Evolutionary conservation across 2,113 vertebrate genomes (phyloP).

Genomic region (Prolemur simus): DNA sequence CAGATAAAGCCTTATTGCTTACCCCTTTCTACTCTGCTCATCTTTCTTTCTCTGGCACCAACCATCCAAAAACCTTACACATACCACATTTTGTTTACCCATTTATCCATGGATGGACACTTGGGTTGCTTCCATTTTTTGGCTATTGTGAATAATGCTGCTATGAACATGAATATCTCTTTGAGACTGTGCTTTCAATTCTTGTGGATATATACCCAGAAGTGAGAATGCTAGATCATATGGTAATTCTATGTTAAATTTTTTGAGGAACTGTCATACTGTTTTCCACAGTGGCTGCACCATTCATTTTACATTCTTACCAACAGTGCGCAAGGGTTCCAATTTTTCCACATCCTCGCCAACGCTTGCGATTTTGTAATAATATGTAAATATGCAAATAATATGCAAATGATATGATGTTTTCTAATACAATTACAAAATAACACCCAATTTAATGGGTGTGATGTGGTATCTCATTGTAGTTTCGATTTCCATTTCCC

Average conservation of each 20-base stretch:
- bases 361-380: not conserved
- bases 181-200: not conserved
- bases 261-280: not conserved
- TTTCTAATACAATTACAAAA: not conserved
- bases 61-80: too few species aligned
- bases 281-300: not conserved
- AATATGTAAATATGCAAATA: not conserved
- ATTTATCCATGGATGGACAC: not conserved
- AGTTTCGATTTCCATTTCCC: not conserved
- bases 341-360: not conserved
- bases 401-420: not conserved
- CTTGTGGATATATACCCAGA: not conserved
- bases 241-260: not conserved
- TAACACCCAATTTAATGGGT: not conserved
- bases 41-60: too few species aligned
- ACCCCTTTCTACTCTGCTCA: too few species aligned
- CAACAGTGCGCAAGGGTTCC: not conserved
- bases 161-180: not conserved
- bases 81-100: not conserved
- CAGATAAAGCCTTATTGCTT: too few species aligned
- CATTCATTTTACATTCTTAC: not conserved
- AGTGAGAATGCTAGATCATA: not conserved
- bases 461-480: not conserved
- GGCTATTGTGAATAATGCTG: not conserved
- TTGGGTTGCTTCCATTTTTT: not conserved